Evolutionary conservation across 1,140 invertebrate species (phyloP), one percentile per base, ranked within the genome.

Genomic region (Drosophila sulfurigaster): DNA sequence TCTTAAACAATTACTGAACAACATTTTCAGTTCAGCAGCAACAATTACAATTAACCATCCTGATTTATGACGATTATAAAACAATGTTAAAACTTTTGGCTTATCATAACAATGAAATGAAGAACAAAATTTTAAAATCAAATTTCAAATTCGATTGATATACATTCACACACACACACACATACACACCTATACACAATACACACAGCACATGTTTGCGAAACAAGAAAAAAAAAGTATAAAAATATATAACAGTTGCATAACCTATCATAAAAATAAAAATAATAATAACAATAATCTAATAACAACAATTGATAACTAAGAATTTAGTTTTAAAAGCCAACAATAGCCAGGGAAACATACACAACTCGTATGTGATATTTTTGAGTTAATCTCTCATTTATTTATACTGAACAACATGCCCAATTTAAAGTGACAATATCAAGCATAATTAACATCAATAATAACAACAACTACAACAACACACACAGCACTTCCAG

Each of bases 341-440:
- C 85, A 92, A 92, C 91, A 92, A 92, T 92, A 92, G 91, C 91
- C 87, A 91, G 91, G 90, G 91, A 92, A 91, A 91, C 91, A 92
- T 92, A 92, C 91, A 79, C 80, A 92, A 92, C 91, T 91, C 91
- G 91, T 90, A 92, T 92, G 91, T 92, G 91, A 92, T 92, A 92
- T 92, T 92, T 92, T 92, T 91, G 78, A 80, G 85, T 88, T 88
- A 57, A 78, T 86, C 81, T 87, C 82, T 88, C 63, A 73, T 75
- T 82, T 87, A 90, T 81, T 86, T 91, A 69, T 82, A 82, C 60
- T 79, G 87, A 81, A 76, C 70, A 68, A 81, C 69, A 86, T 77
- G 75, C 85, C 85, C 85, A 88, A 85, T 89, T 88, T 75, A 79
- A 81, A 59, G 75, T 70, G 85, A 88, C 85, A 88, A 88, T 88